Percentiles rank a stretch among this genome's conserved stretches.
Conservation (phyloP, 2,113 vertebrate genomes). For the Clarias macrocephalus region DNA sequence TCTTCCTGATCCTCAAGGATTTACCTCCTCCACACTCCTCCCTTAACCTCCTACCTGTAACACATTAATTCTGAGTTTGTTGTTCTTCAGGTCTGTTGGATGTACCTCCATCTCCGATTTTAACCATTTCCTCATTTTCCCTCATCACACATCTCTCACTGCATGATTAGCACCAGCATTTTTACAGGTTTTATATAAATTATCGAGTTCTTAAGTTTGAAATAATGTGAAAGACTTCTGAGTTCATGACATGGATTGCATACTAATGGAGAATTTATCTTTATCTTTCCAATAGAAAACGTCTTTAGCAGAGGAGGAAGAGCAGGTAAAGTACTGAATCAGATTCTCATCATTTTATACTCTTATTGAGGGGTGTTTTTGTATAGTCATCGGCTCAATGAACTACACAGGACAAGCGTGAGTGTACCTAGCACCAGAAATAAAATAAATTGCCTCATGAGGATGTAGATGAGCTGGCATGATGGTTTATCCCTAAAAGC, state of each 20-base stretch:
- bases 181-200: no score
- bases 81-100: slow-evolving; percentile 21
- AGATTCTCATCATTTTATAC: neutral
- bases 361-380: neutral
- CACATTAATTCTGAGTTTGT: slow-evolving; percentile 9
- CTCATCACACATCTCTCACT: neutral
- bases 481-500: neutral
- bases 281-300: slow-evolving; percentile 56
- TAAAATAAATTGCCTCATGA: neutral
- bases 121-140: neutral
- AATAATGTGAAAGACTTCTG: neutral
- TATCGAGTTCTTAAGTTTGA: neutral
- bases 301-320: slow-evolving; percentile 59
- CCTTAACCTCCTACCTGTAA: neutral
- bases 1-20: slow-evolving; percentile 40
- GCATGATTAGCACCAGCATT: neutral
- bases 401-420: neutral
- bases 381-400: neutral
- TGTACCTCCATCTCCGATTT: slow-evolving; percentile 25
- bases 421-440: neutral
- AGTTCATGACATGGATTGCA: neutral
- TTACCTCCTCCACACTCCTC: slow-evolving; percentile 42
- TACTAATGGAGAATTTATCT: slow-evolving; percentile 9
- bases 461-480: neutral
- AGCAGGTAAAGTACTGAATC: slow-evolving; percentile 60